These are phyloP conservation scores for Steatornis caripensis DNA, from an alignment of 2,113 vertebrate species.

Conservation along the genomic window DNA sequence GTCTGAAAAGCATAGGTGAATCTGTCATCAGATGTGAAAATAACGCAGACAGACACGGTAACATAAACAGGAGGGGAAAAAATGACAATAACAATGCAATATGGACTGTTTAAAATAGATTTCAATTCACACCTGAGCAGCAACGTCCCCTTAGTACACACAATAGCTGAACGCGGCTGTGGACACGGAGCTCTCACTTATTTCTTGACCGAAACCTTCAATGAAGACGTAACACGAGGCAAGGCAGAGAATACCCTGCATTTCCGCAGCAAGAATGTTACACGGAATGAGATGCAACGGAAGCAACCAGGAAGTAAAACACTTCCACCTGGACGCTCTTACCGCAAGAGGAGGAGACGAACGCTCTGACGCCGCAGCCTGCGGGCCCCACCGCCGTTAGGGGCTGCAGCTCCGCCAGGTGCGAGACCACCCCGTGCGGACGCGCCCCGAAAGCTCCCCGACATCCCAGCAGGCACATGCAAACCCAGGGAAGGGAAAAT, in stretches of 20 bases:
- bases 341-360: not conserved
- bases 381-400: not conserved
- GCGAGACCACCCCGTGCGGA: rapidly evolving
- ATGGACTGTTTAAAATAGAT: not conserved
- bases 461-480: not conserved
- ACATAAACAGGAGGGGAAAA: not conserved
- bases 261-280: not conserved
- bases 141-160: not conserved
- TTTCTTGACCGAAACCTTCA: rapidly evolving
- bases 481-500: not conserved
- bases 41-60: not conserved
- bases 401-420: not conserved
- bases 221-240: rapidly evolving
- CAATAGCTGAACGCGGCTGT: rapidly evolving
- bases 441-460: not conserved
- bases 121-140: not conserved
- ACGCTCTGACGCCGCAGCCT: not conserved
- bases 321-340: not conserved
- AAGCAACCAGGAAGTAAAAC: not conserved
- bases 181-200: not conserved
- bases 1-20: not conserved
- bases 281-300: rapidly evolving
- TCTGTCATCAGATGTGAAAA: not conserved
- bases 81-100: not conserved
- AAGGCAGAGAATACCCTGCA: not conserved